Evolutionary conservation across 1,140 invertebrate genomes (phyloP), one percentile per base, ranked within the genome.

Genomic region (Cydia fagiglandana): DNA sequence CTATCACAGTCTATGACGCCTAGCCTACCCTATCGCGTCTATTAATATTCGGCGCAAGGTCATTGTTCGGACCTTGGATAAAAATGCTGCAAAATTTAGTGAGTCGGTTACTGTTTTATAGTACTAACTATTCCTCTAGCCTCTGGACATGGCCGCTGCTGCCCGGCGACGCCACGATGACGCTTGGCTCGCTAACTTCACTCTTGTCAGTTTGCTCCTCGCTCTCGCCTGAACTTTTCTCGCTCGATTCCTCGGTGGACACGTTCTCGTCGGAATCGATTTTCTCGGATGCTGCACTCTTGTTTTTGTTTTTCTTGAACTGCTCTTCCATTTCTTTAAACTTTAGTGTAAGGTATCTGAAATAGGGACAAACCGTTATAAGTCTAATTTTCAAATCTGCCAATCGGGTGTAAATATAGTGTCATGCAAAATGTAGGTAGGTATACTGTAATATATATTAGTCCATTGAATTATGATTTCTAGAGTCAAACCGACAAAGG

Each of bases 321-420:
- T 97, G 96, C 73, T 95, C 95, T 87, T 97, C 96, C 95, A 97
- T 96, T 89, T 97, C 96, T 89, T 96, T 95, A 83, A 96, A 97
- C 88, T 97, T 97, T 70, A 96, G 88, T 20, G 96, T 95, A 41
- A 98, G 91, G 87, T 97, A 97, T 89, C 95, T 96, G 86, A 10
- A 87, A 91, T 24, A 73, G 38, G 56, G 7, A 75, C 20, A 24
- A 73, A 15, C 12, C 7, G 28, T 53, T 74, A 17, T 47, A 61
- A 38, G 66, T 24, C 3, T 10, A 9, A 56, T 56, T n/a, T 56
- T 56, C n/a, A 56, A 56, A 56, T 30, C 30, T 1, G 30, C 30
- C 30, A 30, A 15, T 61, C 56, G 56, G 17, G 5, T 61, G 4
- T 20, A 53, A 53, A 12, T 17, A 56, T 6, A 56, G 45, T 13